Conservation (phyloP, 2,888 invertebrate species). For the Merodon equestris region DNA sequence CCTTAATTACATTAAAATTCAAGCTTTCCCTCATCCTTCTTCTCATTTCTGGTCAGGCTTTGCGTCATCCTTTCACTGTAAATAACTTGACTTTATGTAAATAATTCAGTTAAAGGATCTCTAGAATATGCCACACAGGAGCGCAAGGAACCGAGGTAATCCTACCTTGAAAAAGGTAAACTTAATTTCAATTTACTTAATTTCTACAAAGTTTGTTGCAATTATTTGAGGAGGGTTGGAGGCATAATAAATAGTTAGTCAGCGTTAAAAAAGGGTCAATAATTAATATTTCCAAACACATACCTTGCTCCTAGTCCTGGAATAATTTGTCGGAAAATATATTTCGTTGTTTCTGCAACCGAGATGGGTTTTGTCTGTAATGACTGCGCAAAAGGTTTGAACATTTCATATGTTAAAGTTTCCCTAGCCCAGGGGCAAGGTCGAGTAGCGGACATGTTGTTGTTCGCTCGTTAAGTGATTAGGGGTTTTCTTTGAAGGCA, state of each 20-base stretch:
- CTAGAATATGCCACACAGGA: not conserved
- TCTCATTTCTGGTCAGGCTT: too few relatives aligned
- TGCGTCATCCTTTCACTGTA: conserved; percentile 4
- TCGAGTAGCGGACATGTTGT: too few relatives aligned
- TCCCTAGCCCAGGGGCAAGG: too few relatives aligned
- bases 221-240: conserved; percentile 30
- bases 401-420: too few relatives aligned
- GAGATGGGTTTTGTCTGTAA: too few relatives aligned
- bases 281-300: too few relatives aligned
- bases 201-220: conserved; percentile 42
- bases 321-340: too few relatives aligned
- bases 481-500: too few relatives aligned
- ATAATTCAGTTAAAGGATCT: conserved; percentile 10
- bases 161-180: conserved; percentile 42
- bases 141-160: conserved; percentile 7
- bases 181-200: conserved; percentile 54
- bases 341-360: too few relatives aligned
- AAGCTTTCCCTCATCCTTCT: conserved; percentile 1
- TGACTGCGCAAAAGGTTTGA: too few relatives aligned
- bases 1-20: conserved; percentile 63
- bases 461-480: too few relatives aligned
- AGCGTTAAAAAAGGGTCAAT: conserved; percentile 14
- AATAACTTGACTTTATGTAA: conserved; percentile 34
- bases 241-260: conserved; percentile 53
- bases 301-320: too few relatives aligned